These are phyloP conservation scores for Sericinus montela DNA, from an alignment of 2,888 invertebrate genomes.

Conservation along the genomic window DNA sequence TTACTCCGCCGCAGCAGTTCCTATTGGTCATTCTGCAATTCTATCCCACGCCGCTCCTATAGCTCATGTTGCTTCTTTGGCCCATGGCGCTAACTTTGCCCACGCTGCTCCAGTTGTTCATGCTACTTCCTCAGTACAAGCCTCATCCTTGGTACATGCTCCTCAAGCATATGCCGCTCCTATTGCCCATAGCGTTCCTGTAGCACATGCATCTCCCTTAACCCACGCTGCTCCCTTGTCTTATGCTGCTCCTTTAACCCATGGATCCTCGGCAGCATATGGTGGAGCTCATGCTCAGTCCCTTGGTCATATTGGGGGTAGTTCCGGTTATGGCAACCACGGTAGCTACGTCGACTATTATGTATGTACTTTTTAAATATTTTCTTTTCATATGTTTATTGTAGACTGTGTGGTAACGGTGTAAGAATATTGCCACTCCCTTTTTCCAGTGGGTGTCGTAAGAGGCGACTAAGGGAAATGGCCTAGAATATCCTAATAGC, in stretches of 20 bases:
- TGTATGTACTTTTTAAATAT: conserved; percentile 30
- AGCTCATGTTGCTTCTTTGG: conserved; percentile 25
- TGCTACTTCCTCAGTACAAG: no score
- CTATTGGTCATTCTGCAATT: conserved; percentile 12
- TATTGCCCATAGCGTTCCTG: conserved; percentile 23
- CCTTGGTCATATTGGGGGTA: conserved; percentile 25
- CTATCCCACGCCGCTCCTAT: conserved; percentile 19
- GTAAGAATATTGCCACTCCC: no score
- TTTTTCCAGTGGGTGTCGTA: no score
- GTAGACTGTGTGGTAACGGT: no score
- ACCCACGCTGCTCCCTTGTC: conserved; percentile 27
- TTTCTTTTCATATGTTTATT: no score
- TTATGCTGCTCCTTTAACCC: conserved; percentile 23
- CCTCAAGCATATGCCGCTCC: no score
- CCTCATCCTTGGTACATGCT: no score
- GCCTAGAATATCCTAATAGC: no score
- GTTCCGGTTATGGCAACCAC: conserved; percentile 27
- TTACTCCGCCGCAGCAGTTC: conserved; percentile 19
- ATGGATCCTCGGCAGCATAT: conserved; percentile 10
- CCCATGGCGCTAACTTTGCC: conserved; percentile 17
- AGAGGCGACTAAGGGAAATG: no score
- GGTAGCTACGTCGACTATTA: conserved; percentile 31
- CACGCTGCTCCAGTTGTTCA: no score
- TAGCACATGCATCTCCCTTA: conserved; percentile 28
- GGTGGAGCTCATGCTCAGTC: conserved; percentile 24